phyloP scores from a whole-genome alignment of 2,888 invertebrate genomes.

The Salpingus planirostris region DNA sequence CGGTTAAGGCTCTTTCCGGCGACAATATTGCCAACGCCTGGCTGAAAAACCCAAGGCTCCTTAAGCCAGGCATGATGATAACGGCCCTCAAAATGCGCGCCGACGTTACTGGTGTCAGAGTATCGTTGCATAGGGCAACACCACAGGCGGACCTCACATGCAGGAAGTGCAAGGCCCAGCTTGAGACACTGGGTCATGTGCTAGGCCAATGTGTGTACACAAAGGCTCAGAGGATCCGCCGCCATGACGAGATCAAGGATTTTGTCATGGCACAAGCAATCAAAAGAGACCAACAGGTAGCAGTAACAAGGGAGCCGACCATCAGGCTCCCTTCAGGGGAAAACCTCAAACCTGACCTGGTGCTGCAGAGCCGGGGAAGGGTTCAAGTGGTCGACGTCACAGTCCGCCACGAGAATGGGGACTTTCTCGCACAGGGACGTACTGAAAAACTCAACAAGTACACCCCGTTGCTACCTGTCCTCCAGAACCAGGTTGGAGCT shows the following conservation, averaged over 20 bases:
- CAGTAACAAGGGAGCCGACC: conserved; percentile 14
- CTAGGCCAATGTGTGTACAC: conserved; percentile 22
- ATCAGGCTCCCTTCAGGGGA: conserved; percentile 11
- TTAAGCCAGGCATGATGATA: conserved; percentile 23
- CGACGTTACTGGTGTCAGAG: conserved; percentile 22
- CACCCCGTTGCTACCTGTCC: conserved; percentile 7
- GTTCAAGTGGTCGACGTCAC: conserved; percentile 26
- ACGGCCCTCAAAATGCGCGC: conserved; percentile 27
- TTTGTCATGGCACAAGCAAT: conserved; percentile 10
- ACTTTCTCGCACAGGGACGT: conserved; percentile 18
- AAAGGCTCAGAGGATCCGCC: conserved; percentile 18
- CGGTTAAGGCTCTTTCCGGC: conserved; percentile 20
- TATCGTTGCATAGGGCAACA: conserved; percentile 20
- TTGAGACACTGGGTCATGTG: conserved; percentile 30
- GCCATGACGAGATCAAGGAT: conserved; percentile 20
- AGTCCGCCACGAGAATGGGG: conserved; percentile 19
- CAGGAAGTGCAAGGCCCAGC: conserved; percentile 20
- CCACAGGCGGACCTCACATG: conserved; percentile 22
- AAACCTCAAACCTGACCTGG: conserved; percentile 27
- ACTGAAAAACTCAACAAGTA: conserved; percentile 23
- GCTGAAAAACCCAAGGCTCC: conserved; percentile 19
- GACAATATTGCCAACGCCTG: conserved; percentile 22
- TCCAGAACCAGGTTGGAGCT: background rate
- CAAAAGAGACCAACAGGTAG: conserved; percentile 12
- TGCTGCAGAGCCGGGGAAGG: conserved; percentile 19